Evolutionary conservation across 2,888 invertebrate genomes (phyloP).

Genomic region (Trissolcus japonicus): DNA sequence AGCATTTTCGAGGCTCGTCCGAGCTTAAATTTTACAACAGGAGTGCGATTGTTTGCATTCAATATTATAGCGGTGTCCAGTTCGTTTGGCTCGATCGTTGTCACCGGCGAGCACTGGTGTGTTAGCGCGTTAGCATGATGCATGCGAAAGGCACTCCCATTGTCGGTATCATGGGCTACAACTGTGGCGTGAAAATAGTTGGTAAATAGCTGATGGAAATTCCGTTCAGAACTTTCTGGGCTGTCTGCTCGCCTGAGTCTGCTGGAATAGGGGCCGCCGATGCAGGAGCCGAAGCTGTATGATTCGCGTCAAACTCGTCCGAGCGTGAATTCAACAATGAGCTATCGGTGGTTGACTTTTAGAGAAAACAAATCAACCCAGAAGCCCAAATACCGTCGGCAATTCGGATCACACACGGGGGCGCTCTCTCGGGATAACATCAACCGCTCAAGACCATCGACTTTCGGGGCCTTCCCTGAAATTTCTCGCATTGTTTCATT

Average conservation of each 20-base stretch:
- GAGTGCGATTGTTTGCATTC: slow-evolving; percentile 43
- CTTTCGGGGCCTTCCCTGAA: too few relatives aligned
- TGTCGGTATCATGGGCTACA: slow-evolving; percentile 37
- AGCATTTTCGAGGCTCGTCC: background rate
- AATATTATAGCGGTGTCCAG: slow-evolving; percentile 49
- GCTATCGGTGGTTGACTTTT: slow-evolving; percentile 53
- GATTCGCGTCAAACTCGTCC: slow-evolving; percentile 55
- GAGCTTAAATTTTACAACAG: slow-evolving; percentile 40
- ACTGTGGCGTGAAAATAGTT: slow-evolving; percentile 58
- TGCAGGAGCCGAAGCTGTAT: slow-evolving; percentile 39
- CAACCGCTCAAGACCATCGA: too few relatives aligned
- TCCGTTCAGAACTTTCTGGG: slow-evolving; percentile 47
- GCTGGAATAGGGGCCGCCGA: slow-evolving; percentile 48
- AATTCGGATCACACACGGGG: slow-evolving; percentile 19
- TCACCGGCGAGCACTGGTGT: slow-evolving; percentile 37
- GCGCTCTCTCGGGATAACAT: too few relatives aligned
- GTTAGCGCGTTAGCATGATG: slow-evolving; percentile 48
- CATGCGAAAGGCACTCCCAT: slow-evolving; percentile 46
- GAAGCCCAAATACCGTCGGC: slow-evolving; percentile 37
- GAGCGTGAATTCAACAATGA: slow-evolving; percentile 55
- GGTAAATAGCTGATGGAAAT: slow-evolving; percentile 55
- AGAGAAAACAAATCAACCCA: slow-evolving; percentile 53
- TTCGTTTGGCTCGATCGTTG: slow-evolving; percentile 50
- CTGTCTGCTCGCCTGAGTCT: slow-evolving; percentile 40
- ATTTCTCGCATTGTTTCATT: slow-evolving; percentile 5